A percentile compares a stretch with the other conserved stretches of the same genome.
Evolutionary conservation across 2,113 vertebrate genomes (phyloP).

Genomic region (Centropristis striata): DNA sequence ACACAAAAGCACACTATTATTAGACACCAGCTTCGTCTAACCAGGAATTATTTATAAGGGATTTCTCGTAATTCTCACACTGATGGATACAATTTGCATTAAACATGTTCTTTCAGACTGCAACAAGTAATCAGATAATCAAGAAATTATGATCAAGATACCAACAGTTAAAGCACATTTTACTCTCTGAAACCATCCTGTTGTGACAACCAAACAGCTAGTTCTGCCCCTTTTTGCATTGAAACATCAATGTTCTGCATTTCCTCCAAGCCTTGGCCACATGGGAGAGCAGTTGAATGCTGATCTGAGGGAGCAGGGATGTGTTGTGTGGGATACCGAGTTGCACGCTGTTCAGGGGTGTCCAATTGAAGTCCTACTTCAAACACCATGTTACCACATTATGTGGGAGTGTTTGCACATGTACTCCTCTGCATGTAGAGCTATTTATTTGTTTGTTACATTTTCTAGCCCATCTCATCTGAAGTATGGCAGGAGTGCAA

Average conservation of each 20-base stretch:
- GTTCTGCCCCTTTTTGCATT: constrained; percentile 39
- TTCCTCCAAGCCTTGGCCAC: constrained; percentile 59
- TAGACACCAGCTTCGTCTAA: neutral
- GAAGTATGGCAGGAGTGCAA: constrained; percentile 43
- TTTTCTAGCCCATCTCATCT: constrained; percentile 47
- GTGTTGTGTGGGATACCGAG: constrained; percentile 76
- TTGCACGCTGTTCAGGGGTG: constrained; percentile 61
- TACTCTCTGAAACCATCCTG: constrained; percentile 25
- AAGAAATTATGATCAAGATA: constrained; percentile 6
- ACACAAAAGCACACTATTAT: neutral
- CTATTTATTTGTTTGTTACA: constrained; percentile 69
- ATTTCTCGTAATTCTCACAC: neutral
- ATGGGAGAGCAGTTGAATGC: constrained; percentile 70
- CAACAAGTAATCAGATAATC: neutral
- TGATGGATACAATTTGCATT: neutral
- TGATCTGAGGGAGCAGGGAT: constrained; percentile 76
- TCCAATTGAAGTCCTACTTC: constrained; percentile 81
- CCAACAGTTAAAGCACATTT: constrained; percentile 9
- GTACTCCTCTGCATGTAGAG: constrained; percentile 70
- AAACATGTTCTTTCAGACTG: neutral
- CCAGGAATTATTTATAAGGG: neutral
- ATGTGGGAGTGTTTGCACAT: constrained; percentile 81
- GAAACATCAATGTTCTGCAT: constrained; percentile 59
- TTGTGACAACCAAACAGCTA: constrained; percentile 46
- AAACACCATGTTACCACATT: constrained; percentile 78